Base-by-base conservation (phyloP, 2,888 invertebrate genomes). In the Zaprionus bogoriensis region DNA sequence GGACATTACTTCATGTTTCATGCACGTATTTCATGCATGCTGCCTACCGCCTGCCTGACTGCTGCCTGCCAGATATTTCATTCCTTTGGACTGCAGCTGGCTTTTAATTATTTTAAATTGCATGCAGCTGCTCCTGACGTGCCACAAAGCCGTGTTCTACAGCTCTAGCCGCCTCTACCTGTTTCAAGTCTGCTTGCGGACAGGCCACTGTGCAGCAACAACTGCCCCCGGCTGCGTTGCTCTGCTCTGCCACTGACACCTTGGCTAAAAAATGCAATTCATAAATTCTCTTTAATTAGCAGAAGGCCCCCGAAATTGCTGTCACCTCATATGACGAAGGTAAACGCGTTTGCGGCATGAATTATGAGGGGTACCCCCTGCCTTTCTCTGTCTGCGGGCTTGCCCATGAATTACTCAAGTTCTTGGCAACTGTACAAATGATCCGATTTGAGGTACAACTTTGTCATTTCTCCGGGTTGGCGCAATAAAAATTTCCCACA, bases 41-140 rank as follows among this genome's bases (percentile, higher is more conserved):
- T n/a, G n/a, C n/a, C n/a, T n/a, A n/a, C 58, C 61, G 38, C 27
- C 28, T 44, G 20, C 48, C 41, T 44, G 23, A n/a, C n/a, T n/a
- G n/a, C n/a, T 45, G 65, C 46, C 48, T 55, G 46, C 67, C 74
- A 67, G 45, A 69, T 76, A 71, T 83, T 79, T 76, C 66, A 68
- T 61, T 46, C 46, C 61, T 36, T 36, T 36, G 17, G 9, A 36
- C 17, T 36, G 39, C 51, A 61, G 58, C 73, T 65, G 66, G 63
- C 64, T 63, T 84, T 84, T 84, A 77, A 84, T 80, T 83, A 80
- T 83, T 79, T 80, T 65, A 74, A 80, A 74, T 68, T 69, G 74
- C 74, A 67, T 58, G 45, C 82, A 74, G 68, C 78, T 74, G 79
- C 69, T 66, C 57, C 20, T 81, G 82, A 81, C 82, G 48, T 77